A percentile compares a stretch with the other conserved stretches of the same genome.
These are phyloP conservation scores for Porites australiensis DNA, from an alignment of 64 coral and sea anemone species.

Conservation along the genomic window DNA sequence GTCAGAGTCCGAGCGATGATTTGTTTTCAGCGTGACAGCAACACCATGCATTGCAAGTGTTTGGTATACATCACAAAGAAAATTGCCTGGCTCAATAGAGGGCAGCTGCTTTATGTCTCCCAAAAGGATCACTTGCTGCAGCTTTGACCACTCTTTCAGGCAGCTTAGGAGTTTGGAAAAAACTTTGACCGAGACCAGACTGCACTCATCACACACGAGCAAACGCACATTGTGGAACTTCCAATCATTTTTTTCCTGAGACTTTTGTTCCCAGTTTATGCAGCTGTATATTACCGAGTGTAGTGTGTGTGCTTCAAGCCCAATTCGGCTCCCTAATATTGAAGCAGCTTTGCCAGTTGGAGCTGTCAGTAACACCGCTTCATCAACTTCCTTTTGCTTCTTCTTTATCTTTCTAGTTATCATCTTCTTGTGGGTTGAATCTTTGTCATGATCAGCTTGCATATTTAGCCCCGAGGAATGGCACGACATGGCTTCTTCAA, in stretches of 20 bases:
- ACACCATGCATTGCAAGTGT: conserved; percentile 8
- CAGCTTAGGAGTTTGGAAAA: conserved; percentile 44
- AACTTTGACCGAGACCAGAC: conserved; percentile 51
- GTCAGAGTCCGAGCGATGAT: conserved; percentile 63
- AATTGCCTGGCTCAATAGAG: conserved; percentile 79
- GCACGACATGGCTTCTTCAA: too few relatives aligned
- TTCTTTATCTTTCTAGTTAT: too few relatives aligned
- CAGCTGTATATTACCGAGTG: conserved; percentile 74
- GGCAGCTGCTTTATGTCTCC: conserved; percentile 68
- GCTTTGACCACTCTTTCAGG: conserved; percentile 5
- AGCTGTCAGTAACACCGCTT: conserved; percentile 57
- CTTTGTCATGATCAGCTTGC: too few relatives aligned
- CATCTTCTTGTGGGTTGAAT: too few relatives aligned
- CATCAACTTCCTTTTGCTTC: neutral
- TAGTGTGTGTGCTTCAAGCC: conserved; percentile 31
- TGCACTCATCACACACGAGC: conserved; percentile 80
- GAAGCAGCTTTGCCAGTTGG: conserved; percentile 79
- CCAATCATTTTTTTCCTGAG: neutral
- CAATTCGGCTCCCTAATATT: conserved; percentile 51
- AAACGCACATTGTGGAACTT: conserved; percentile 48
- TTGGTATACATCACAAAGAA: conserved; percentile 52
- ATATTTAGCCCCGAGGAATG: too few relatives aligned
- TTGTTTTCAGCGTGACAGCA: conserved; percentile 17
- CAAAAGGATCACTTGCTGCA: conserved; percentile 62
- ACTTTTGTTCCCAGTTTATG: neutral